Conservation (phyloP, 2,888 invertebrate species). For the Xylophagus ater region DNA sequence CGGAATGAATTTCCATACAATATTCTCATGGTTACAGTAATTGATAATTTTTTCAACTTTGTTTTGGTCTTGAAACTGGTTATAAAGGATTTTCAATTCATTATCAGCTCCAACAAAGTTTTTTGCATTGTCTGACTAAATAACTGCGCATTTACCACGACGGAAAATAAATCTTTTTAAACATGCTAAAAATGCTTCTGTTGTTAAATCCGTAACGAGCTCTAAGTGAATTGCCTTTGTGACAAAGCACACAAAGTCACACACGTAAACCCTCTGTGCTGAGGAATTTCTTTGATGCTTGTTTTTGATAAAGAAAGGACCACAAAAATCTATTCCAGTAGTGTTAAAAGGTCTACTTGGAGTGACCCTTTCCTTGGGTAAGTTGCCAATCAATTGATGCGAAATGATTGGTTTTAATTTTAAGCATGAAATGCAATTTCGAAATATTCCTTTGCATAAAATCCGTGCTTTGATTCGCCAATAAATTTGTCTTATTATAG, state of each 20-base stretch:
- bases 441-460: too few relatives aligned
- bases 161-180: background rate
- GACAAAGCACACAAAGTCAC: conserved; percentile 3
- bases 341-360: conserved; percentile 1
- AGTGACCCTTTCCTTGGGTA: conserved; percentile 2
- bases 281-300: conserved; percentile 3
- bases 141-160: background rate
- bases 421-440: too few relatives aligned
- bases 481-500: background rate
- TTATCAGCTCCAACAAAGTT: background rate
- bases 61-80: too few relatives aligned
- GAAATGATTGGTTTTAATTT: background rate
- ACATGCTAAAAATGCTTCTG: background rate
- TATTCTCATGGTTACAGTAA: too few relatives aligned
- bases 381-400: conserved; percentile 4
- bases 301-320: conserved; percentile 15
- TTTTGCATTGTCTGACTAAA: background rate
- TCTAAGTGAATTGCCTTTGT: conserved; percentile 1
- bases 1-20: too few relatives aligned
- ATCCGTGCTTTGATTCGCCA: conserved; percentile 1
- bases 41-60: too few relatives aligned
- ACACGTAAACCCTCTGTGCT: background rate
- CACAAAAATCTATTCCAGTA: conserved; percentile 9
- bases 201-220: background rate
- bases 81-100: too few relatives aligned